Evolutionary conservation across 1,140 invertebrate genomes (phyloP).

Genomic region (Lordiphosa stackelbergi): DNA sequence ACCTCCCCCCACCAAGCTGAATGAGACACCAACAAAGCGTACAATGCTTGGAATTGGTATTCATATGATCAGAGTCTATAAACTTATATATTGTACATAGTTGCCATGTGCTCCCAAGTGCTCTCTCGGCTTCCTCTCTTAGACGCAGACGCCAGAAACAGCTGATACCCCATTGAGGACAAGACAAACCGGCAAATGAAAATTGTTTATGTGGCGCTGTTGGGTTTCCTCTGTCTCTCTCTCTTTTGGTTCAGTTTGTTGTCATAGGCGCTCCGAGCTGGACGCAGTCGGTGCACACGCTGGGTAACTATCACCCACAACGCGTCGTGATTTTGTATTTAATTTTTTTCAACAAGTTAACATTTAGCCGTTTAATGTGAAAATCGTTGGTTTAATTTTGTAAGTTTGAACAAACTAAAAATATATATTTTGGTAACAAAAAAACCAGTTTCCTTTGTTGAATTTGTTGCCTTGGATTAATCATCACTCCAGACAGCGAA

Average conservation of each 20-base stretch:
- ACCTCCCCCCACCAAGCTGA: too few relatives aligned
- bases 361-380: conserved; percentile 1
- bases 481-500: neutral
- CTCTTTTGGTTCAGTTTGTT: conserved; percentile 40
- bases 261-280: conserved; percentile 34
- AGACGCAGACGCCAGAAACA: conserved; percentile 26
- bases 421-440: conserved; percentile 2
- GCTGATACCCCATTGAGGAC: conserved; percentile 18
- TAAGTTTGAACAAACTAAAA: neutral
- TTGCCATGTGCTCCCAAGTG: conserved; percentile 8
- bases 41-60: conserved; percentile 3
- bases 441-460: conserved; percentile 4
- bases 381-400: neutral
- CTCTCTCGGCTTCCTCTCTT: conserved; percentile 1
- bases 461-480: neutral
- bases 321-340: conserved; percentile 1
- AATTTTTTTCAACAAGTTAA: neutral
- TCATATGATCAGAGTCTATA: conserved; percentile 8
- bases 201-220: conserved; percentile 22
- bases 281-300: conserved; percentile 5
- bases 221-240: conserved; percentile 12
- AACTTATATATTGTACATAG: neutral
- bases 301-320: conserved; percentile 10
- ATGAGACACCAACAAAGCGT: too few relatives aligned
- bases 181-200: conserved; percentile 31